Evolutionary conservation across 1,140 invertebrate genomes (phyloP).

Genomic region (Zophobas atratus): DNA sequence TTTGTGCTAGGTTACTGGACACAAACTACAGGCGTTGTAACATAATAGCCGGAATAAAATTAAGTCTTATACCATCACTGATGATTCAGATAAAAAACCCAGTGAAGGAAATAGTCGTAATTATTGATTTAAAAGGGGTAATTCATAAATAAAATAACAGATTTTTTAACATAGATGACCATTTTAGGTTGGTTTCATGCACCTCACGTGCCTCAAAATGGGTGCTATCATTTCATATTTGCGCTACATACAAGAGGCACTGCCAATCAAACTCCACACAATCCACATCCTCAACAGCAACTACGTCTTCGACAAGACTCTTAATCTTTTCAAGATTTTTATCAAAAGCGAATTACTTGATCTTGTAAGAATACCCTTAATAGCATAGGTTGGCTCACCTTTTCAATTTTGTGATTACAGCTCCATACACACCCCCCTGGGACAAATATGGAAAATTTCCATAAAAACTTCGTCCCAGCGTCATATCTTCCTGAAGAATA

Average conservation of each 20-base stretch:
- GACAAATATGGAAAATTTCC: slow-evolving; percentile 1
- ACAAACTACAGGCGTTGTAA: neutral
- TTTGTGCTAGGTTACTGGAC: neutral
- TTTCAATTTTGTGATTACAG: slow-evolving; percentile 1
- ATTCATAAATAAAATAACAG: neutral
- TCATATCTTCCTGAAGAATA: neutral
- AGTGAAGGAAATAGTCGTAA: neutral
- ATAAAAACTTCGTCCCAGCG: neutral
- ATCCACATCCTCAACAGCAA: slow-evolving; percentile 80
- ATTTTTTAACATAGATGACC: neutral
- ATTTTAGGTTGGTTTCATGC: slow-evolving; percentile 68
- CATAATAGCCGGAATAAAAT: neutral
- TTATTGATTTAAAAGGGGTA: neutral
- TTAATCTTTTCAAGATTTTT: slow-evolving; percentile 79
- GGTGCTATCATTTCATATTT: slow-evolving; percentile 72
- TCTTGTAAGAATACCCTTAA: slow-evolving; percentile 61
- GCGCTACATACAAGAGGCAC: slow-evolving; percentile 73
- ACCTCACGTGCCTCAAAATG: slow-evolving; percentile 72
- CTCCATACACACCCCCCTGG: neutral
- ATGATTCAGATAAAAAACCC: neutral
- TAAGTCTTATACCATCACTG: neutral
- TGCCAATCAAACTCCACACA: slow-evolving; percentile 75
- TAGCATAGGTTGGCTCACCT: neutral
- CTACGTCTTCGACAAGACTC: slow-evolving; percentile 77
- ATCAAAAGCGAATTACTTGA: slow-evolving; percentile 78